Percentiles rank a stretch among this genome's conserved stretches.
phyloP scores from a whole-genome alignment of 2,888 invertebrate species.

The Acrobeloides nanus region DNA sequence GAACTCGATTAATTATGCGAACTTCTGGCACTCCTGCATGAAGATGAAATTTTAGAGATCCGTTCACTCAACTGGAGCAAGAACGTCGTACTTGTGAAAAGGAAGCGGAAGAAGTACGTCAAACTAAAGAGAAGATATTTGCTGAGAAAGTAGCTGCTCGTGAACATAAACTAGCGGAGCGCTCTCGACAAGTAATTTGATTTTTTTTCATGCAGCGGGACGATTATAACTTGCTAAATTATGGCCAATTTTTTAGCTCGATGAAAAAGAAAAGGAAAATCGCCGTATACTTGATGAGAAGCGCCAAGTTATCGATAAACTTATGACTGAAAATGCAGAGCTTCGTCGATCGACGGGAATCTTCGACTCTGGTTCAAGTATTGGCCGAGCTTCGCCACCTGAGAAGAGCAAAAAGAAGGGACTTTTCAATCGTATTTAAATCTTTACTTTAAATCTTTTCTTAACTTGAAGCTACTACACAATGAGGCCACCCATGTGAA shows the following conservation, averaged over 20 bases:
- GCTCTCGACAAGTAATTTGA: conserved; percentile 13
- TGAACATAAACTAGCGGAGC: conserved; percentile 66
- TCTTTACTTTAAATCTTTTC: too few species aligned
- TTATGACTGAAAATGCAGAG: conserved; percentile 15
- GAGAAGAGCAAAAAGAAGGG: conserved; percentile 40
- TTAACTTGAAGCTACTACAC: too few species aligned
- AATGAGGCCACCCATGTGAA: too few species aligned
- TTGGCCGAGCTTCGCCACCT: conserved; percentile 15
- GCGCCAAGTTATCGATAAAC: conserved; percentile 13
- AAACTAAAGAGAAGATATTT: conserved; percentile 88
- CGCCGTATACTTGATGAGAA: conserved; percentile 21
- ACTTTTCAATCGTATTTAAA: too few species aligned
- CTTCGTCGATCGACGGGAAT: conserved; percentile 17
- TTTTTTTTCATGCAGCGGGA: neutral
- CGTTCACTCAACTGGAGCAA: conserved; percentile 94
- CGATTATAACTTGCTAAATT: neutral
- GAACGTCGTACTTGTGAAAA: conserved; percentile 71
- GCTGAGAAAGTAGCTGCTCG: conserved; percentile 91
- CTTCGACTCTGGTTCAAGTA: conserved; percentile 20
- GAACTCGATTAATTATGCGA: too few species aligned
- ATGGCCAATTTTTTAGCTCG: conserved; percentile 13
- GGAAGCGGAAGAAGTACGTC: conserved; percentile 67
- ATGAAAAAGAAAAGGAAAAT: conserved; percentile 21
- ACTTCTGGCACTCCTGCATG: neutral
- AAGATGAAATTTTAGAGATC: conserved; percentile 69